Base-by-base conservation (phyloP, 1,140 invertebrate genomes). In the Drosophila tani region DNA sequence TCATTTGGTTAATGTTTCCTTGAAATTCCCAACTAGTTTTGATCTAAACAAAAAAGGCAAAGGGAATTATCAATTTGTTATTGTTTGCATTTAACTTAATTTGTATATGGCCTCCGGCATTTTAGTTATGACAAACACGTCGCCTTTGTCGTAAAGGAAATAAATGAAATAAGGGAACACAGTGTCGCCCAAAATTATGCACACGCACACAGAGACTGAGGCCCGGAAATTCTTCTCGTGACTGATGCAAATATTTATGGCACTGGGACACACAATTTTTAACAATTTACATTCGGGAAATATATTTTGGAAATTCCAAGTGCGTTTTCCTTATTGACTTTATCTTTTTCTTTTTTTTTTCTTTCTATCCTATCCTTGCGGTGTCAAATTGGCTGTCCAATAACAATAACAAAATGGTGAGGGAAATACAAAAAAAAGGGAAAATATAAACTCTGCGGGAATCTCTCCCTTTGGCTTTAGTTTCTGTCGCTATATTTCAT, bases 31-130 rank as follows among this genome's bases (percentile, higher is more conserved):
- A 58, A 58, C 56, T 45, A 19, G 27, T 71, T 71, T 56, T 57
- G 14, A 35, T 21, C 15, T 5, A 15, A 58, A 12, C 12, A 45
- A 65, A 11, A 27, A 56, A 19, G 40, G 49, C 57, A 66, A 59
- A 12, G 4, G 11, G 32, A 74, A 78, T 81, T 77, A 70, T 84
- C 68, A 78, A 68, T 79, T 75, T 65, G 73, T 68, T 68, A 43
- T 81, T 81, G 78, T 82, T 84, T 70, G 64, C 65, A 79, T 82
- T 79, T 77, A 90, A 79, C 79, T 75, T 56, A 88, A 90, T 90
- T 90, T 73, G 53, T 24, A 47, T 64, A 24, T 57, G 15, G 53
- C 38, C 24, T 35, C 29, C 49, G 41, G 51, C 15, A 49, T 32
- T 73, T 85, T 85, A 35, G 58, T 64, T 69, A 90, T 90, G 75